Conservation (phyloP, 1,140 invertebrate genomes). For the Myzus persicae region DNA sequence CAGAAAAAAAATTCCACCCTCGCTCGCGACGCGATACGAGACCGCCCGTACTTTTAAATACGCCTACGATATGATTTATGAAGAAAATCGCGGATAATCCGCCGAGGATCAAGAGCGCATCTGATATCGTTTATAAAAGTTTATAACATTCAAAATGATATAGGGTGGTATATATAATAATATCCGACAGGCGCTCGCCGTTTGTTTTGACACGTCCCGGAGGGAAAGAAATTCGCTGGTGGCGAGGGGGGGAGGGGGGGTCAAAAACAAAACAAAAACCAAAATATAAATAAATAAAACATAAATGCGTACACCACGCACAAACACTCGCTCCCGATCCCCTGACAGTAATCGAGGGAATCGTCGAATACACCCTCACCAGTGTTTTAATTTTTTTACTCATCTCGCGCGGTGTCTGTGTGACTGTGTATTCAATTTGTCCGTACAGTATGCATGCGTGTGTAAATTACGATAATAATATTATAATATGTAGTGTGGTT, state of each 20-base stretch:
- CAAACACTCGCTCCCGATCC: background rate
- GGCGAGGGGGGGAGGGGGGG: too few relatives aligned
- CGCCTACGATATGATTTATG: constrained; percentile 41
- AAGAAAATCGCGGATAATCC: constrained; percentile 56
- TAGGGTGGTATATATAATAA: background rate
- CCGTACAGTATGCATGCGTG: background rate
- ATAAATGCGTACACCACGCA: background rate
- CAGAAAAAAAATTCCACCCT: constrained; percentile 49
- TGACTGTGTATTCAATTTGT: background rate
- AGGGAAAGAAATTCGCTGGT: background rate
- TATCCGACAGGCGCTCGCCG: background rate
- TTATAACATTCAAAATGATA: background rate
- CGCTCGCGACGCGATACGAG: background rate
- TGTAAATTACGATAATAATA: background rate
- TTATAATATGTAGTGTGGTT: background rate
- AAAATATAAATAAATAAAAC: background rate
- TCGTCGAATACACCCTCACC: constrained; percentile 13
- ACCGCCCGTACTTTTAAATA: background rate
- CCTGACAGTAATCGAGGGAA: background rate
- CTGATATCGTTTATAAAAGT: constrained; percentile 46
- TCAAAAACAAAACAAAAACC: background rate
- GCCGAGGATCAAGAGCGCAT: constrained; percentile 47
- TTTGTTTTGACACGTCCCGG: constrained; percentile 45
- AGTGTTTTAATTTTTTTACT: background rate
- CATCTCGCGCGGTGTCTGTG: background rate